Conservation (phyloP, 2,888 invertebrate species). For the Spodoptera littoralis region DNA sequence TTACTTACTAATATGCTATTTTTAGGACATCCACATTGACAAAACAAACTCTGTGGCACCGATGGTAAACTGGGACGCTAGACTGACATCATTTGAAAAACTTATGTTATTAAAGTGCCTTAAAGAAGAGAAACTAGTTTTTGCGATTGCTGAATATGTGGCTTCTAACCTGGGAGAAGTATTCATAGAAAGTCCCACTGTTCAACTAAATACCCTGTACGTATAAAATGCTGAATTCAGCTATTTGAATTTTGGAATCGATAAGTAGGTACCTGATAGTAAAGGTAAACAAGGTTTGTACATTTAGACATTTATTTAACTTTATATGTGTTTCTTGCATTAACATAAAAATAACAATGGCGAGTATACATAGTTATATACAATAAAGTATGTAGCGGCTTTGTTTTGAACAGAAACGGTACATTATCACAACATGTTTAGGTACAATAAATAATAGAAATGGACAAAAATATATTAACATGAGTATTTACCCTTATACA, state of each 20-base stretch:
- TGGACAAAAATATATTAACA: too few species aligned
- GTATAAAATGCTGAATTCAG: slow-evolving; percentile 57
- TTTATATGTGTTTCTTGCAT: neutral
- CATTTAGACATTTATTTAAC: neutral
- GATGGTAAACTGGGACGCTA: slow-evolving; percentile 89
- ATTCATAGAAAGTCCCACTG: slow-evolving; percentile 95
- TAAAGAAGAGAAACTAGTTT: slow-evolving; percentile 94
- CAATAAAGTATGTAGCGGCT: neutral
- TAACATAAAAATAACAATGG: too few species aligned
- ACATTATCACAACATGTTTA: slow-evolving; percentile 13
- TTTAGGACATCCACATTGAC: slow-evolving; percentile 89
- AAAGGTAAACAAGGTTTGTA: neutral
- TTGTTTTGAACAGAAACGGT: slow-evolving; percentile 21
- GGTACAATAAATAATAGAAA: neutral
- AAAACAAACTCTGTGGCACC: slow-evolving; percentile 69
- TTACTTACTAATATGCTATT: slow-evolving; percentile 31
- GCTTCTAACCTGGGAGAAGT: slow-evolving; percentile 92
- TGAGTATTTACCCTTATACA: too few species aligned
- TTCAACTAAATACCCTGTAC: slow-evolving; percentile 91
- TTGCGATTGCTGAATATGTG: slow-evolving; percentile 94
- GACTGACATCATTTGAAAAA: slow-evolving; percentile 92
- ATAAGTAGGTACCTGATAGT: too few species aligned
- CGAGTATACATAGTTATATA: neutral
- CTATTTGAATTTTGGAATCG: neutral
- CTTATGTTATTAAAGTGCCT: slow-evolving; percentile 93